Base-by-base conservation (phyloP, 2,113 vertebrate species). In the Actenoides lindsayi region DNA sequence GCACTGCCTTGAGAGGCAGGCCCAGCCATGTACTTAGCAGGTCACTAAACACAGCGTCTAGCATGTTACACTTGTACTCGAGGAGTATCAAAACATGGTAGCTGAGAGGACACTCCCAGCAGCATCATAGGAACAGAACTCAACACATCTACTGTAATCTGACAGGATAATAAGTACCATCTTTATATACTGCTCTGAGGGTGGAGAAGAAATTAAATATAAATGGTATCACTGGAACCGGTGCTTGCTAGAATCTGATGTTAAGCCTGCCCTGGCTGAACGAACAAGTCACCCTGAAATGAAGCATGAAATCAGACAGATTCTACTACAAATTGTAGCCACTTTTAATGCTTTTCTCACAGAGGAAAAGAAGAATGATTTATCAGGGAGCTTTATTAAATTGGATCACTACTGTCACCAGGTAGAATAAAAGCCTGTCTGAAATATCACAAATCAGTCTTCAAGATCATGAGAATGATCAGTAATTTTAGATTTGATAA, bases 151-250 rank as follows among this genome's bases (percentile, higher is more conserved):
- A 59, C 62, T 65, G 21, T 31, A 94, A 82, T 2, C 33, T 79
- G 74, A 77, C 42, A 73, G 21, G 57, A n/a, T 76, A 87, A 81
- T 30, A 69, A 89, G 27, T 44, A 76, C 50, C 51, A 78, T 76
- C 86, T 87, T 73, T 56, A 69, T 44, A 76, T 4, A n/a, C 19
- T 35, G n/a, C 48, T 76, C 50, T 14, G 31, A 85, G 67, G 63
- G 19, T 48, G 67, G 19, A 88, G 81, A 78, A 85, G 57, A 70
- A 79, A 93, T 87, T 83, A 87, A 93, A 94, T 83, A 79, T 76
- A 87, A 93, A 90, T 39, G 37, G 75, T 96, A 82, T 69, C 70
- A 67, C 31, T 77, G 82, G 62, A 89, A 80, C 30, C 91, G 39
- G 44, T 91, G 41, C 65, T 96, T 53, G 37, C 41, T 41, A 56